Evolutionary conservation across 2,797 vertebrate species (phyloP), one percentile per base, ranked within the genome.

Genomic region (Pampus argenteus): DNA sequence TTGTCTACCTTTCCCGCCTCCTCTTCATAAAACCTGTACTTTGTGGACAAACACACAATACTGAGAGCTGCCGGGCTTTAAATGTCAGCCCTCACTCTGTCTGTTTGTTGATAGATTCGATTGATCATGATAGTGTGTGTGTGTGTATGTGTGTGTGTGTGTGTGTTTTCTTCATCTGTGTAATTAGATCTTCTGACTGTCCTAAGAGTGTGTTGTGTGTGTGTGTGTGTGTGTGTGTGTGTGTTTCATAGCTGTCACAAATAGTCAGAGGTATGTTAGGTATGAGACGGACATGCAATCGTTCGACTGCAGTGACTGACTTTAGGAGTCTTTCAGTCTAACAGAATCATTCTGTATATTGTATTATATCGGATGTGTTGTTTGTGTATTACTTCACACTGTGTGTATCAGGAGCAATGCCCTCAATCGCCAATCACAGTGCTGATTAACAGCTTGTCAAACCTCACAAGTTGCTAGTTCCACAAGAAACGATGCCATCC

Each of bases 1-100:
- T n/a, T n/a, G n/a, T n/a, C n/a, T 34, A 34, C 25, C 31, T 22
- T 59, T 26, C 0, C 54, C 8, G 49, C 11, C n/a, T 20, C 55
- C 17, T 49, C 20, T 2, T 18, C 1, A 55, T 29, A 60, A 76
- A 48, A 29, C n/a, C 26, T 59, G 42, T 31, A 50, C 8, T 34
- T 50, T 60, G 40, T 40, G 63, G 8, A 59, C 51, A 64, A 42
- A 74, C 52, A 52, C 59, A 57, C 47, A 78, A 61, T 71, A 50
- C 64, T 50, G 49, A 56, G 77, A 81, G 71, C 84, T 75, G 65
- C 75, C 55, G 71, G 75, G 71, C 74, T 79, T 73, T 84, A 91
- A 91, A 90, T 90, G 86, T 91, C 90, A 90, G 76, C 70, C 71
- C 71, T 86, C 81, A 38, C 81, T 86, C 75, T 84, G 78, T 81